These are phyloP conservation scores for Pampusana beccarii DNA, from an alignment of 2,113 vertebrate species.

Conservation along the genomic window DNA sequence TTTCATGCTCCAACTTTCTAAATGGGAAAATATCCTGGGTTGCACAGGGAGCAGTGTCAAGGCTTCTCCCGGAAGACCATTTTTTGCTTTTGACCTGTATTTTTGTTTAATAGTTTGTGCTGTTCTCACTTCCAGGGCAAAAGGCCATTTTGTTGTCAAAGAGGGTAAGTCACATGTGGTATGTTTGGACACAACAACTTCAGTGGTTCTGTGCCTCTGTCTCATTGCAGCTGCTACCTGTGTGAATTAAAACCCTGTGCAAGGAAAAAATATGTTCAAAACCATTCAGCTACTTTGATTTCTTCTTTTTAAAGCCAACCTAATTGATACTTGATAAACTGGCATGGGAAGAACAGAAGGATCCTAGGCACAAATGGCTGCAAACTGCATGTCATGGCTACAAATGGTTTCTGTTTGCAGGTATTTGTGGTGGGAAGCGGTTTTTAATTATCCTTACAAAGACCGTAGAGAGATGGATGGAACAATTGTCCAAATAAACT, in stretches of 20 bases:
- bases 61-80: background rate
- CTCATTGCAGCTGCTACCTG: background rate
- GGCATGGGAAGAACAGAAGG: background rate
- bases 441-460: slow-evolving; percentile 9
- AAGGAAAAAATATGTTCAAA: background rate
- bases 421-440: background rate
- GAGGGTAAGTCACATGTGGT: background rate
- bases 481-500: background rate
- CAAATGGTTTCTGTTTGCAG: background rate
- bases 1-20: background rate
- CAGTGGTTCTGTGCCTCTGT: background rate
- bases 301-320: background rate
- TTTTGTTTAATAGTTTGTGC: background rate
- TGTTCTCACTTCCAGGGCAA: background rate
- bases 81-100: background rate
- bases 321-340: background rate
- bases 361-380: background rate
- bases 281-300: background rate
- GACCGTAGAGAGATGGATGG: background rate
- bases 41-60: background rate
- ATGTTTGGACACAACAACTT: background rate
- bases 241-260: background rate
- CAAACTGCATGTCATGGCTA: background rate
- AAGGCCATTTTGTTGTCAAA: background rate
- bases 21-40: background rate